These are phyloP conservation scores for Dicrostonyx torquatus DNA, from an alignment of 2,797 vertebrate genomes.

Conservation along the genomic window DNA sequence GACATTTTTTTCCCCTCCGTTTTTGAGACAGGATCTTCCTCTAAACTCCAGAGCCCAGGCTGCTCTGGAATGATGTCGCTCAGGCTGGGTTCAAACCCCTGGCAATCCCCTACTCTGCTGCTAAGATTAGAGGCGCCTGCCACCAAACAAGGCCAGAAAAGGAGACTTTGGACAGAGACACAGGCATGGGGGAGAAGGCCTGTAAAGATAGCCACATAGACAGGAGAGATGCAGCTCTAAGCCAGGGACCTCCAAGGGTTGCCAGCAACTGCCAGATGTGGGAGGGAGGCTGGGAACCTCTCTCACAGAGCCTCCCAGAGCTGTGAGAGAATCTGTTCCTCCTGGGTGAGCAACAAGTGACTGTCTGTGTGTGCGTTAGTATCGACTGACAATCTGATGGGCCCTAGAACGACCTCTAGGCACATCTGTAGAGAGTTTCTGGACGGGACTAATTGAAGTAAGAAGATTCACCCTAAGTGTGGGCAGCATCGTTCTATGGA, in stretches of 20 bases:
- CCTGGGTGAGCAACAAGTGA: neutral
- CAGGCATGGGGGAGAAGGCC: neutral
- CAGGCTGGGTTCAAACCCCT: no score
- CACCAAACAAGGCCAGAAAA: neutral
- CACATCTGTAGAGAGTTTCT: neutral
- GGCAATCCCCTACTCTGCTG: neutral
- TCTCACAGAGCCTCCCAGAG: neutral
- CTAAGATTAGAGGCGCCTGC: neutral
- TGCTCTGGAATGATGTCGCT: neutral
- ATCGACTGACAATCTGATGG: no score
- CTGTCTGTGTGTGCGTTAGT: neutral
- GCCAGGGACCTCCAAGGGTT: neutral
- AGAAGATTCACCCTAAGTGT: no score
- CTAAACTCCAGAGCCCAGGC: neutral
- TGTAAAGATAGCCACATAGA: neutral
- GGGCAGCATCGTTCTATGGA: no score
- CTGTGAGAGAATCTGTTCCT: neutral
- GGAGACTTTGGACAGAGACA: neutral
- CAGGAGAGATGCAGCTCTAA: fast-evolving
- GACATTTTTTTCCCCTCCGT: neutral
- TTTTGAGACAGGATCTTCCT: neutral
- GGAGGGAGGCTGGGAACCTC: neutral
- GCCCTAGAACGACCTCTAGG: neutral
- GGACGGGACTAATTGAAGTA: neutral
- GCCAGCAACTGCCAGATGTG: neutral